Conservation (phyloP, 2,113 vertebrate genomes). For the Daphoenositta chrysoptera region DNA sequence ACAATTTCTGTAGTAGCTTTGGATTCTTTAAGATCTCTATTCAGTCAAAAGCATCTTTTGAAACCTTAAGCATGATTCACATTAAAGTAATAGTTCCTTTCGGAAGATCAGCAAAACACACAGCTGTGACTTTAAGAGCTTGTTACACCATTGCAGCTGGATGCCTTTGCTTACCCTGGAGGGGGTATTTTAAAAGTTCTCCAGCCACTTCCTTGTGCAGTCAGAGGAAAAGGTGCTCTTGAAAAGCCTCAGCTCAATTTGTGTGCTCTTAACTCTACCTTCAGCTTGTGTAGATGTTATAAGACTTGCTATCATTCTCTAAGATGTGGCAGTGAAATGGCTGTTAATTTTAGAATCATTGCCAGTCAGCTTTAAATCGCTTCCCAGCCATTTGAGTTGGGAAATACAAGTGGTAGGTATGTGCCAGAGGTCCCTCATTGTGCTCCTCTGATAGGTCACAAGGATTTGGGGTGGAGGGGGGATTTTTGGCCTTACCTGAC, state of each 20-base stretch:
- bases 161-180: not conserved
- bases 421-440: not conserved
- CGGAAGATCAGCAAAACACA: not conserved
- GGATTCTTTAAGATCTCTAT: not conserved
- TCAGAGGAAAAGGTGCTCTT: not conserved
- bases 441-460: not conserved
- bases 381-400: not conserved
- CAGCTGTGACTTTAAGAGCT: not conserved
- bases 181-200: not conserved
- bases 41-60: not conserved
- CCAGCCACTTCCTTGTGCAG: not conserved
- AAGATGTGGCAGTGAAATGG: not conserved
- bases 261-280: not conserved
- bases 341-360: not conserved
- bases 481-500: not conserved
- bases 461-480: not conserved
- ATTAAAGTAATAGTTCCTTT: not conserved
- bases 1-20: not conserved
- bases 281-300: not conserved
- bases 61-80: not conserved
- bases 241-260: not conserved
- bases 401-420: not conserved
- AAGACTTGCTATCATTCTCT: not conserved
- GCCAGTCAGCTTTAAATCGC: not conserved
- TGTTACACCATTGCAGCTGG: not conserved